Base-by-base conservation (phyloP, 2,888 invertebrate species). In the Brachyptera risi region DNA sequence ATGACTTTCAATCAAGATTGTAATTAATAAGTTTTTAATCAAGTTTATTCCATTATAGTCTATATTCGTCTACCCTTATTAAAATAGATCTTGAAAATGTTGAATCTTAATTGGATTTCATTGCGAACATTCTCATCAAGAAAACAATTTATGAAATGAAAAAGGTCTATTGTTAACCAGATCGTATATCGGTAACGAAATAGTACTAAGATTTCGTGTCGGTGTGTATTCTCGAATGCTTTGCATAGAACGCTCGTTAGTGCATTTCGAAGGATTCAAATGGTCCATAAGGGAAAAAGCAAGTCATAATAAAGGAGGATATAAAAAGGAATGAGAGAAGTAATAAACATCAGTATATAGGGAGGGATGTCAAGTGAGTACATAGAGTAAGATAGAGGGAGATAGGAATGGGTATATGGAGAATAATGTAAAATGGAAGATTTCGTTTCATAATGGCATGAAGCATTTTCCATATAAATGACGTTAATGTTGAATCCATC, bases 221-320 rank as follows among this genome's bases (percentile, higher is more conserved):
- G n/a, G n/a, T n/a, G n/a, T n/a, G n/a, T n/a, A 38, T 38, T 38
- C 13, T 38, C 40, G 13, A 38, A 38, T 3, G 17, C 40, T 38
- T 38, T 15, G 40, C 40, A 38, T 38, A 38, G 13, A 15, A 38
- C 17, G 13, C 40, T 38, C 40, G 40, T 38, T 38, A 38, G 40
- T 4, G 13, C 40, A 15, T 3, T n/a, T 38, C 3, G 44, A 19
- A 44, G 44, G 44, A 11, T 17, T 11, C 19, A 59, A 62, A 62
- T 62, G 59, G 56, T 62, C 56, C 62, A 59, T 58, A 27, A 56
- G 56, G 62, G 62, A 62, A 62, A 62, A 62, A 59, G 57, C 62
- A 62, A 44, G 17, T 58, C 47, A 62, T 58, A 62, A 59, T 44
- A 59, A 58, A 58, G 58, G 54, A 37, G 26, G 56, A 17, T 40